Evolutionary conservation across 2,113 vertebrate genomes (phyloP), one percentile per base, ranked within the genome.

Genomic region (Myrmophylax atrothorax): DNA sequence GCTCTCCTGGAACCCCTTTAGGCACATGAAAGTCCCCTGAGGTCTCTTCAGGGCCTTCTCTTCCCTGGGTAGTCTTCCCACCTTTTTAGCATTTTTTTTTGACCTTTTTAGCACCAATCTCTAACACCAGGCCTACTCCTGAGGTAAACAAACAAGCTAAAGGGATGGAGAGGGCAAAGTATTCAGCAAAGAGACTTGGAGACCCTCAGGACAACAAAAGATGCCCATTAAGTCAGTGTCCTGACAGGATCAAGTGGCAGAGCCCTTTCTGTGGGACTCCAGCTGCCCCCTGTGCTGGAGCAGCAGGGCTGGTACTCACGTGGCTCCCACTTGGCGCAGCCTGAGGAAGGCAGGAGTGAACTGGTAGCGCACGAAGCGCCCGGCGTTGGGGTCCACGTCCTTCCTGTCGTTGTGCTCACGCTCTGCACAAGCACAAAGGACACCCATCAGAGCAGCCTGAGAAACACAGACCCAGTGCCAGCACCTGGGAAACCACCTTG

Each of bases 321-420:
- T 99, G 96, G 99, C 99, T 97, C 99, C 99, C 93, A 99, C 99
- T 97, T 99, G 99, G 75, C 99, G 99, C 93, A 99, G 97, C 50
- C 98, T 97, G 63, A 99, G 98, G 76, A 99, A 99, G 72, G 99
- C 99, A 3, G 99, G 99, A 13, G 99, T 99, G 96, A 99, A 99
- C 98, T 99, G 99, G 86, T 99, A 99, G 79, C 99, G 98, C 29
- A 99, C 99, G 79, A 99, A 99, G 33, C 99, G 99, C 0, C 99
- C 99, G 2, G 99, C 99, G 26, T 99, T 99, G 76, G 99, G 99
- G 97, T 99, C 99, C 53, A 98, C 95, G 14, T 99, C 98, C 95
- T 98, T 99, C 97, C 97, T 98, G 77, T 98, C 98, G 14, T 97
- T 98, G 97, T 73, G 98, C 78, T 97, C 98, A 86, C 98, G 98